Evolutionary conservation across 1,140 invertebrate species (phyloP).

Genomic region (Zaprionus ornatus): DNA sequence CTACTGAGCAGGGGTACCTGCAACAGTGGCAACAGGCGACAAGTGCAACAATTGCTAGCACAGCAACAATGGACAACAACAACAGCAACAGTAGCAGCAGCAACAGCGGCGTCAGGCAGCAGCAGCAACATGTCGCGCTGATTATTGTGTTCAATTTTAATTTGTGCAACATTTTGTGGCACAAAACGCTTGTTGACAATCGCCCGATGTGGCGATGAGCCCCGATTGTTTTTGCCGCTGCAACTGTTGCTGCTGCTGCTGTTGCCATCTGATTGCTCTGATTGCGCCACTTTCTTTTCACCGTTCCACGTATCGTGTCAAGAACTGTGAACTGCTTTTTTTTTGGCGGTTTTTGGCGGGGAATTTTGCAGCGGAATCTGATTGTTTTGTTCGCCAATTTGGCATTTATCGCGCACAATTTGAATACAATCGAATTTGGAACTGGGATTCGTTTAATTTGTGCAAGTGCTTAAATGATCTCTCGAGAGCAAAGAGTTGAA

Average conservation of each 20-base stretch:
- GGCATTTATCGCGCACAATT: conserved; percentile 29
- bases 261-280: conserved; percentile 21
- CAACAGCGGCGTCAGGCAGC: conserved; percentile 33
- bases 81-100: conserved; percentile 39
- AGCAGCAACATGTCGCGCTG: conserved; percentile 63
- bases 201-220: conserved; percentile 50
- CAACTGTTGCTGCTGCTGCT: conserved; percentile 16
- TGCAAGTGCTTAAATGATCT: not conserved
- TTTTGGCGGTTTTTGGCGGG: not conserved
- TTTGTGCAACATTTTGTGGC: conserved; percentile 78
- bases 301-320: conserved; percentile 62
- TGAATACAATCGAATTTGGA: conserved; percentile 23
- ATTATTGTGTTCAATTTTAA: conserved; percentile 80
- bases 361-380: not conserved
- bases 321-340: conserved; percentile 52
- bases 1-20: conserved; percentile 22
- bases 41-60: conserved; percentile 37
- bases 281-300: conserved; percentile 73
- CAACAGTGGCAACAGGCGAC: conserved; percentile 30
- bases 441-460: not conserved
- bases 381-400: conserved; percentile 6
- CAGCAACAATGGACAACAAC: conserved; percentile 4
- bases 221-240: conserved; percentile 20
- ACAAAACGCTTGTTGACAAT: conserved; percentile 65
- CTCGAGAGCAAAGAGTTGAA: not conserved